These are phyloP conservation scores for Aurelia aurita DNA, from an alignment of 30 jellyfish, hydroid and myxozoan genomes.

Conservation along the genomic window DNA sequence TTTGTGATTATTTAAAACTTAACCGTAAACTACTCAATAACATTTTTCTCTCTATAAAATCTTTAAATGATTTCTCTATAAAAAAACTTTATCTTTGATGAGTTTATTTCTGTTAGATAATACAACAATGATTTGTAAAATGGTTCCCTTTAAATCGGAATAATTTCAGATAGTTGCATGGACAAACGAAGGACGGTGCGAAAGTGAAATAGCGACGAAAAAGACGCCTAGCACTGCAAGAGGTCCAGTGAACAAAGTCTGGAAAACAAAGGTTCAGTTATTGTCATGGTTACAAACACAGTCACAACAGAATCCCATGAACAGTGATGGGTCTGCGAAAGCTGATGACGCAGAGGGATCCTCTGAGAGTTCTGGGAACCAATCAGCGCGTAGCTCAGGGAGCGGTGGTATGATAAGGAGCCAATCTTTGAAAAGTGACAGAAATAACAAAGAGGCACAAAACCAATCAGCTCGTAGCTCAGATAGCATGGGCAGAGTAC, in stretches of 20 bases:
- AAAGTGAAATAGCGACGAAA: conserved; percentile 83
- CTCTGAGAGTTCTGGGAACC: neutral
- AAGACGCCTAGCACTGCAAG: conserved; percentile 45
- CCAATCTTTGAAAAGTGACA: too few species aligned
- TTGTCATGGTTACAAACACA: conserved; percentile 67
- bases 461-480: conserved; percentile 16
- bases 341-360: neutral
- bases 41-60: too few species aligned
- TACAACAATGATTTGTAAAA: too few species aligned
- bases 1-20: too few species aligned
- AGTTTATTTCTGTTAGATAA: too few species aligned
- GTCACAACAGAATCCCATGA: neutral
- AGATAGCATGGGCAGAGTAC: neutral
- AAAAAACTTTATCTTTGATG: too few species aligned
- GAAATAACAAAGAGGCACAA: neutral
- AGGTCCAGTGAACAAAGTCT: conserved; percentile 51
- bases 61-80: too few species aligned
- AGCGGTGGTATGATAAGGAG: too few species aligned
- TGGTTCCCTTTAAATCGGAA: neutral
- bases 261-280: conserved; percentile 83
- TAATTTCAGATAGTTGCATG: conserved; percentile 86
- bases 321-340: neutral
- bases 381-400: conserved; percentile 4
- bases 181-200: conserved; percentile 90
- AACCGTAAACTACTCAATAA: too few species aligned